Evolutionary conservation across 2,113 vertebrate species (phyloP).

Genomic region (Pomatostomus ruficeps): DNA sequence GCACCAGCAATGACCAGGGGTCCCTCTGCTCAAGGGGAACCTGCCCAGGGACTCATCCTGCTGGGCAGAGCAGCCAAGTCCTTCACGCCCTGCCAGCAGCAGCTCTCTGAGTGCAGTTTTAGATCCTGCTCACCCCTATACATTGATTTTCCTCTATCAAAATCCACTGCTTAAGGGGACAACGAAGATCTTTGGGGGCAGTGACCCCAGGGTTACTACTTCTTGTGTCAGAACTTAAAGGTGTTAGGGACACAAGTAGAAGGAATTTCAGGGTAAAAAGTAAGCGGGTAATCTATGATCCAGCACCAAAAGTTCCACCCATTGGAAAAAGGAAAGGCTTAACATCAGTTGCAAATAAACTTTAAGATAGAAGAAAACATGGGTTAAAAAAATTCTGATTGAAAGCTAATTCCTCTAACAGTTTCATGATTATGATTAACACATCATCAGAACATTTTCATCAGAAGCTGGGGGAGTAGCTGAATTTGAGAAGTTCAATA

Average conservation of each 20-base stretch:
- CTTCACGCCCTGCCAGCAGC: neutral
- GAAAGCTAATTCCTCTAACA: neutral
- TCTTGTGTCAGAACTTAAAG: neutral
- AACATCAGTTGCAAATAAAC: neutral
- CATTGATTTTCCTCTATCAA: neutral
- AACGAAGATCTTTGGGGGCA: neutral
- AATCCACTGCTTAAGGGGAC: neutral
- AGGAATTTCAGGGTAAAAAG: neutral
- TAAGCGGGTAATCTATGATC: neutral
- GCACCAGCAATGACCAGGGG: neutral
- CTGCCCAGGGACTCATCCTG: neutral
- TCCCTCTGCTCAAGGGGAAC: neutral
- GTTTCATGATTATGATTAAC: neutral
- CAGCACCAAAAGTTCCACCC: neutral
- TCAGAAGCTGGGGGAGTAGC: accelerated
- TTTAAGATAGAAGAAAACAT: neutral
- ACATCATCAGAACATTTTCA: neutral
- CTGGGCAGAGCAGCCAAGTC: neutral
- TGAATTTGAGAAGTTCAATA: neutral
- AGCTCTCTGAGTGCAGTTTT: neutral
- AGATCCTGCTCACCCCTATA: neutral
- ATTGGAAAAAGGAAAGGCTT: neutral
- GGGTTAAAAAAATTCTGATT: neutral
- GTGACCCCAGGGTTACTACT: neutral
- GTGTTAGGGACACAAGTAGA: neutral